phyloP scores from a whole-genome alignment of 2,797 vertebrate species.

The Chiloscyllium punctatum region DNA sequence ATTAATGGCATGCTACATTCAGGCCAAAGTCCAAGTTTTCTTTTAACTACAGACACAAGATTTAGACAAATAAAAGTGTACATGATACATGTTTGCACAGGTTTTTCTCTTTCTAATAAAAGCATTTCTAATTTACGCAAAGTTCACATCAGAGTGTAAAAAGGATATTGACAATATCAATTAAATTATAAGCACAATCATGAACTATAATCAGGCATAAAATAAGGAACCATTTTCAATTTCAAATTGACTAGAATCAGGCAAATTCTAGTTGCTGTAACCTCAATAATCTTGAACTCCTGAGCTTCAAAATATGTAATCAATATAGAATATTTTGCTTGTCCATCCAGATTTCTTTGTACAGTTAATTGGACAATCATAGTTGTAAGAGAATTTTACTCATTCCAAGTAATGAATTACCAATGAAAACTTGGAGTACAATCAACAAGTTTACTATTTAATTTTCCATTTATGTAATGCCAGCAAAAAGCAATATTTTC shows the following conservation, averaged over 20 bases:
- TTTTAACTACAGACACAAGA: background rate
- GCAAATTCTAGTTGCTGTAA: background rate
- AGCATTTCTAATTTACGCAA: background rate
- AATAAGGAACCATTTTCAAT: background rate
- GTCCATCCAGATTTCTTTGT: background rate
- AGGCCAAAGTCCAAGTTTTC: background rate
- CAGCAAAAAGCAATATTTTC: background rate
- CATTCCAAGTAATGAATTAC: background rate
- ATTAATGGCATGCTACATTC: background rate
- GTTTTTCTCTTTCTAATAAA: background rate
- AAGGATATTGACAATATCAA: background rate
- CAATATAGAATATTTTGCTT: background rate
- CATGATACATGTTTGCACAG: background rate
- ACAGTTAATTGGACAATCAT: background rate
- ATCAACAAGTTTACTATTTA: background rate
- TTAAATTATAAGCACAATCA: background rate
- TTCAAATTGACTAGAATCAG: background rate
- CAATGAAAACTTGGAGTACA: background rate
- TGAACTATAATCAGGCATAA: background rate
- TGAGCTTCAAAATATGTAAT: background rate
- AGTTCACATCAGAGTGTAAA: background rate
- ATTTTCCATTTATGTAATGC: constrained; percentile 10
- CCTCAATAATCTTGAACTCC: background rate
- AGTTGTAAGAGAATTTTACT: background rate
- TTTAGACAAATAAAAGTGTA: background rate